Percentiles rank a stretch among this genome's conserved stretches.
phyloP scores from a whole-genome alignment of 2,888 invertebrate species.

The Camponotus fellah region DNA sequence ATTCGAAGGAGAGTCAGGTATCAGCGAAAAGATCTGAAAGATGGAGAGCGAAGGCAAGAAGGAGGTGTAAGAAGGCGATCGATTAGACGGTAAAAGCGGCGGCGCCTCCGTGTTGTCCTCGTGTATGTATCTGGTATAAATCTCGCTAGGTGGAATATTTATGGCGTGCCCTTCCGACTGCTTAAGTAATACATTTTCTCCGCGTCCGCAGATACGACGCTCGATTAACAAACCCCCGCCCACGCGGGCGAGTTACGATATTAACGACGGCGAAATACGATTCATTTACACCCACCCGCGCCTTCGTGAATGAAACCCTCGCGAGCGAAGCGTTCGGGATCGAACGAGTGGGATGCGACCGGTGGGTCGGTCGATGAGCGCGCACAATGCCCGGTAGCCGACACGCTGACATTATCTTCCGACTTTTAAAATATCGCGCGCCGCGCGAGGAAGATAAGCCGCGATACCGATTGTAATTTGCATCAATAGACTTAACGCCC shows the following conservation, averaged over 20 bases:
- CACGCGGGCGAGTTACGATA: constrained; percentile 73
- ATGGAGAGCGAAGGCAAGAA: constrained; percentile 22
- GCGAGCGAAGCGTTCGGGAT: constrained; percentile 78
- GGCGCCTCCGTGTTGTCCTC: constrained; percentile 55
- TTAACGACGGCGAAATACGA: constrained; percentile 78
- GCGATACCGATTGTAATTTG: constrained; percentile 37
- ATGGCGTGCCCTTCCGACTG: constrained; percentile 71
- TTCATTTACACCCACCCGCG: constrained; percentile 78
- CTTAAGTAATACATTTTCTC: constrained; percentile 75
- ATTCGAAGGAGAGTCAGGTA: neutral
- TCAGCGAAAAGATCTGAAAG: constrained; percentile 4
- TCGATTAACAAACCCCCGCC: constrained; percentile 76
- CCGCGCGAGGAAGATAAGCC: constrained; percentile 13
- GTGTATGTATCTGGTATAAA: constrained; percentile 67
- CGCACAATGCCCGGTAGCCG: constrained; percentile 70
- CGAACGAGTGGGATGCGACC: constrained; percentile 72
- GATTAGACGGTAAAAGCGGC: constrained; percentile 69
- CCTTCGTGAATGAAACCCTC: constrained; percentile 77
- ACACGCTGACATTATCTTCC: constrained; percentile 77
- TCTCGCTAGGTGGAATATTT: constrained; percentile 69
- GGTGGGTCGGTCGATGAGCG: constrained; percentile 75
- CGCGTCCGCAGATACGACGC: constrained; percentile 69
- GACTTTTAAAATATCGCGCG: constrained; percentile 77
- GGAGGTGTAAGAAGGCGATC: constrained; percentile 62
- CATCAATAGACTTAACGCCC: constrained; percentile 20